Evolutionary conservation across 2,888 invertebrate genomes (phyloP), one percentile per base, ranked within the genome.

Genomic region (Anthophora plumipes): DNA sequence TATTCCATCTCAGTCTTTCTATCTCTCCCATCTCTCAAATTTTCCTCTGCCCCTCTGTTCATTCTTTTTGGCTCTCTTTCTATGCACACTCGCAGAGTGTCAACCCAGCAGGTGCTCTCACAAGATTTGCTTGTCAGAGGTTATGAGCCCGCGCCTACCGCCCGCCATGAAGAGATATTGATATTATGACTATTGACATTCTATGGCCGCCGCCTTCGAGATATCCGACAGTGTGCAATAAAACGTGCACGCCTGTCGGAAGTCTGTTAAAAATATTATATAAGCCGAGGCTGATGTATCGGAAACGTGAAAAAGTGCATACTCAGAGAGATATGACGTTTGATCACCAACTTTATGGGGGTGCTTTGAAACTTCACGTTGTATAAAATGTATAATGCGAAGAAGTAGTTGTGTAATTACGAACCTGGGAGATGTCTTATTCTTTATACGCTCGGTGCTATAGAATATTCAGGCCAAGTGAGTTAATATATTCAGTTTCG

Each of bases 31-130:
- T 4, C 31, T 31, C 2, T 31, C 31, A 31, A 4, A 1, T 31
- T 31, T 4, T 31, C 31, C 31, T 31, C 31, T 4, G 31, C 4
- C 31, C 4, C 54, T 22, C 22, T 54, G 8, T 22, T 20, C 22
- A 7, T 22, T 20, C 52, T 22, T 8, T 11, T 25, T 0, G n/a
- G n/a, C 14, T 31, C 37, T 17, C 50, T 50, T n/a, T 50, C 31
- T 31, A 4, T 31, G 4, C 31, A 31, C 31, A n/a, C 50, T 68
- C 31, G 55, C 17, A 37, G 46, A 80, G 70, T 72, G 78, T 85
- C 76, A 68, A 77, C 68, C 61, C 85, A 75, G 87, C 85, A 85
- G 85, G 79, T 86, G 86, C 71, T 72, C 85, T 77, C 75, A 17
- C 54, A 74, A 77, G 78, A 87, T 87, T 87, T 78, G 61, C 83